Evolutionary conservation across 37 sponge, comb jelly and placozoan species (phyloP).

Genomic region (Lycopodina hypogea): DNA sequence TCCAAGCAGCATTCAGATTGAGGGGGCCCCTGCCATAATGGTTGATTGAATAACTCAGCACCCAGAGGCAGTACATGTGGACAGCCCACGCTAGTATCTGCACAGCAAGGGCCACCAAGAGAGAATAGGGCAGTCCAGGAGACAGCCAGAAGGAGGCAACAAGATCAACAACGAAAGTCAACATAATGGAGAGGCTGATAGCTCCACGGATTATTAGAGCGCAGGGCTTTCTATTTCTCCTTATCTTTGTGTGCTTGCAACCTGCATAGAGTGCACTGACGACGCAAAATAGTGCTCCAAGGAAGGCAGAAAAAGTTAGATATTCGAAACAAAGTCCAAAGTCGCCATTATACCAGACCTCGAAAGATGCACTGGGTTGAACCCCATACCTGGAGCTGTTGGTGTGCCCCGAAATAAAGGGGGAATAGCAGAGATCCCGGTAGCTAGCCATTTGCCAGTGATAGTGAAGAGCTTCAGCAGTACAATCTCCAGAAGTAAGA

Average conservation of each 20-base stretch:
- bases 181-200: conserved; percentile 12
- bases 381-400: not conserved
- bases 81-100: conserved; percentile 30
- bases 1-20: conserved; percentile 51
- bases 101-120: conserved; percentile 21
- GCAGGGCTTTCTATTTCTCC: conserved; percentile 30
- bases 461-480: too few species aligned
- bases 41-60: conserved; percentile 33
- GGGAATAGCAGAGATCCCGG: conserved; percentile 30
- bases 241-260: not conserved
- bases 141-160: conserved; percentile 33
- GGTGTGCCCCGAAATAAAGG: not conserved
- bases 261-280: conserved; percentile 58
- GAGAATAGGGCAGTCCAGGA: conserved; percentile 27
- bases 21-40: conserved; percentile 63
- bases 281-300: conserved; percentile 32
- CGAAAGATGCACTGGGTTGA: conserved; percentile 27
- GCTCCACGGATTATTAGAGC: conserved; percentile 22
- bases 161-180: conserved; percentile 20
- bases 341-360: conserved; percentile 45
- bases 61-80: conserved; percentile 21
- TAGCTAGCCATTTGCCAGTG: conserved; percentile 44
- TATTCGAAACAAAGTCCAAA: conserved; percentile 71
- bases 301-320: conserved; percentile 12
- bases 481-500: too few species aligned